Evolutionary conservation across 2,113 vertebrate genomes (phyloP).

Genomic region (human): GRCh38 chr6:40527001-40527500

Average conservation of each 20-base stretch:
- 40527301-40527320: neutral
- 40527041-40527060: neutral
- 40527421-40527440: neutral
- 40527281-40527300: accelerated
- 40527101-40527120: neutral
- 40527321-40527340: neutral
- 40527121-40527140: neutral
- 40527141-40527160: neutral
- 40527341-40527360: neutral
- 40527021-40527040: neutral
- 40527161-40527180: neutral
- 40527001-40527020: neutral
- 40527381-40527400: neutral
- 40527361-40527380: neutral
- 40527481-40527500: neutral
- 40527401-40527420: neutral
- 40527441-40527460: neutral
- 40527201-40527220: neutral
- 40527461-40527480: neutral
- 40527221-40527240: neutral
- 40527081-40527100: accelerated
- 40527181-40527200: neutral
- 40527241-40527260: neutral
- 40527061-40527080: neutral
- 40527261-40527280: neutral